phyloP scores from a whole-genome alignment of 2,797 vertebrate species.

The Hemibagrus guttatus region DNA sequence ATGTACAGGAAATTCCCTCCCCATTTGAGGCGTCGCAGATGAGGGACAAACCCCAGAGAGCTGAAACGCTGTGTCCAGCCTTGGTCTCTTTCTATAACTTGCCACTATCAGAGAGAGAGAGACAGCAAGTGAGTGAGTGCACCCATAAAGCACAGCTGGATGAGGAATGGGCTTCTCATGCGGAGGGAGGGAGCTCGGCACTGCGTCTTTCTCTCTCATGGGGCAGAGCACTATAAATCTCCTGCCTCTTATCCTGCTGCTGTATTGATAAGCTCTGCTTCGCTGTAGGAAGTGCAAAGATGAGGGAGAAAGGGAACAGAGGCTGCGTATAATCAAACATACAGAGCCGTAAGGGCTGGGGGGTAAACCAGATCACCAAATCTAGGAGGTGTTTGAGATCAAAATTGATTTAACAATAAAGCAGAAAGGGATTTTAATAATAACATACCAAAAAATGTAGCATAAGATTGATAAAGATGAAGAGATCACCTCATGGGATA shows the following conservation, averaged over 20 bases:
- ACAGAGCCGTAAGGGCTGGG: neutral
- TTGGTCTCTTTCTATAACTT: slow-evolving; percentile 29
- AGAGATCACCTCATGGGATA: slow-evolving; percentile 43
- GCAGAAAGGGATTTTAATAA: neutral
- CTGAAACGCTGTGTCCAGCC: slow-evolving; percentile 5
- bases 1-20: slow-evolving; percentile 34
- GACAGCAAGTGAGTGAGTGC: slow-evolving; percentile 36
- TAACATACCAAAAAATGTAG: neutral
- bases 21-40: slow-evolving; percentile 17
- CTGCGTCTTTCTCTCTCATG: slow-evolving; percentile 56
- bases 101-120: slow-evolving; percentile 17
- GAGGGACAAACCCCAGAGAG: slow-evolving; percentile 11
- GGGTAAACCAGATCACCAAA: neutral
- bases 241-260: slow-evolving; percentile 57
- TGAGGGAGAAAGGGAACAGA: slow-evolving; percentile 17
- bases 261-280: slow-evolving; percentile 64
- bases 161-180: slow-evolving; percentile 57
- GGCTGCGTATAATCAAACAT: neutral
- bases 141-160: slow-evolving; percentile 60
- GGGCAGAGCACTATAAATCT: slow-evolving; percentile 62
- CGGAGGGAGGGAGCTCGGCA: slow-evolving; percentile 40
- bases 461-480: slow-evolving; percentile 46
- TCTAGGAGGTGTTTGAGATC: neutral
- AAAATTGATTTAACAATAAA: neutral
- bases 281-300: slow-evolving; percentile 41